Percentiles rank a stretch among this genome's conserved stretches.
Evolutionary conservation across 2,888 invertebrate species (phyloP).

Genomic region (Euzophera pinguis): DNA sequence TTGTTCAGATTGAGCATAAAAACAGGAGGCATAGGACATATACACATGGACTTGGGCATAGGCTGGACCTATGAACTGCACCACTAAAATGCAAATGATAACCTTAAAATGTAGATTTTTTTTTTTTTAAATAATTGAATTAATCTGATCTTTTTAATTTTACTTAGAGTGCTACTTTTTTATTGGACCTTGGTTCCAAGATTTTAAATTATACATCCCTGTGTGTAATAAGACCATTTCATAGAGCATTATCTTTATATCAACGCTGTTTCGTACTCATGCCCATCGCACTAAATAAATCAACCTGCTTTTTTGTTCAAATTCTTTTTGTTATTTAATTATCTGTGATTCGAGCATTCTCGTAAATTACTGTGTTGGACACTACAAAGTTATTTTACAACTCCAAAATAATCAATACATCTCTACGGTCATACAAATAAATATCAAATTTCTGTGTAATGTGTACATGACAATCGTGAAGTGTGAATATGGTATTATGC

Average conservation of each 20-base stretch:
- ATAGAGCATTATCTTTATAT: background rate
- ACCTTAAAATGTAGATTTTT: too few species aligned
- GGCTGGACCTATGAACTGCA: too few species aligned
- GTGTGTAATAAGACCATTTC: too few species aligned
- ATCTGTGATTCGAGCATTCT: slow-evolving; percentile 55
- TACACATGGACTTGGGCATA: too few species aligned
- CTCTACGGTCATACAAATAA: background rate
- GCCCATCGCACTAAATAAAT: slow-evolving; percentile 41
- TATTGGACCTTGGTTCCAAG: too few species aligned
- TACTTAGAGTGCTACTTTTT: too few species aligned
- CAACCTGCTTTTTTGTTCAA: slow-evolving; percentile 35
- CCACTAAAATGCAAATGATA: too few species aligned
- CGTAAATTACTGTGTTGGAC: slow-evolving; percentile 51
- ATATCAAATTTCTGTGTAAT: background rate
- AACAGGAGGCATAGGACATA: too few species aligned
- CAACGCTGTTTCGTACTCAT: slow-evolving; percentile 14
- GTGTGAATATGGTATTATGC: background rate
- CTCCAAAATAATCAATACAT: background rate
- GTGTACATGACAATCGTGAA: background rate
- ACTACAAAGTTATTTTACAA: slow-evolving; percentile 14
- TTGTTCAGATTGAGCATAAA: too few species aligned
- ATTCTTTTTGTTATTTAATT: slow-evolving; percentile 69
- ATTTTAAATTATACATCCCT: background rate
- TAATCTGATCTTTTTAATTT: too few species aligned
- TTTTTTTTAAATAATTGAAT: too few species aligned